Evolutionary conservation across 2,888 invertebrate genomes (phyloP).

Genomic region (Corbicula japonica): DNA sequence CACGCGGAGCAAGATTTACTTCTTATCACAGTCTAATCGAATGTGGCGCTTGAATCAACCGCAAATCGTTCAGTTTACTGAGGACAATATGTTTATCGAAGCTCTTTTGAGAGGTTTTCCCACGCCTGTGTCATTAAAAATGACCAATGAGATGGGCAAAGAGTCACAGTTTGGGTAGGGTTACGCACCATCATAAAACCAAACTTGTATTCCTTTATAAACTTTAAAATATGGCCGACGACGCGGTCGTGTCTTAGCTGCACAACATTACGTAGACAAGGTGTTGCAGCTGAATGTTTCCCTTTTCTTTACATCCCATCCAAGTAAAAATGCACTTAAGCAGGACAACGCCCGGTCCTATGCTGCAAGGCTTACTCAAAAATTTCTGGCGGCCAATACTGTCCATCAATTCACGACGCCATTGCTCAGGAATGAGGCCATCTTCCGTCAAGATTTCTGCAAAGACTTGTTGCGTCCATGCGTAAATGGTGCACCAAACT

Average conservation of each 20-base stretch:
- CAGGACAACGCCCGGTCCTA: constrained; percentile 1
- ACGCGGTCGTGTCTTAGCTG: background rate
- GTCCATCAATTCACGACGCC: no score
- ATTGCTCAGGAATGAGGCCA: no score
- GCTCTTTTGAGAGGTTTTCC: background rate
- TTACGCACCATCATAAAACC: no score
- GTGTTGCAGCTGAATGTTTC: background rate
- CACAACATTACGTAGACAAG: no score
- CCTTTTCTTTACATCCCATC: background rate
- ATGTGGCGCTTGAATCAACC: background rate
- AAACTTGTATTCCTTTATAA: background rate
- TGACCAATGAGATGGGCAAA: background rate
- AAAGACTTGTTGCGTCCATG: no score
- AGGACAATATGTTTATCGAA: background rate
- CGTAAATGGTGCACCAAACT: no score
- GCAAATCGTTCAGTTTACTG: background rate
- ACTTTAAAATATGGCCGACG: background rate
- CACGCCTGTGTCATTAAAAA: background rate
- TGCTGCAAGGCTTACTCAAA: constrained; percentile 4
- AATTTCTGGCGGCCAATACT: background rate
- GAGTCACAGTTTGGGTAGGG: background rate
- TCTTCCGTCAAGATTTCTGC: no score
- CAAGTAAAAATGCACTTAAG: background rate
- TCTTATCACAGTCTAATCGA: background rate
- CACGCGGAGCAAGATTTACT: background rate